A percentile compares a stretch with the other conserved stretches of the same genome.
phyloP scores from a whole-genome alignment of 2,113 vertebrate genomes.

The Nansenia antarctica region DNA sequence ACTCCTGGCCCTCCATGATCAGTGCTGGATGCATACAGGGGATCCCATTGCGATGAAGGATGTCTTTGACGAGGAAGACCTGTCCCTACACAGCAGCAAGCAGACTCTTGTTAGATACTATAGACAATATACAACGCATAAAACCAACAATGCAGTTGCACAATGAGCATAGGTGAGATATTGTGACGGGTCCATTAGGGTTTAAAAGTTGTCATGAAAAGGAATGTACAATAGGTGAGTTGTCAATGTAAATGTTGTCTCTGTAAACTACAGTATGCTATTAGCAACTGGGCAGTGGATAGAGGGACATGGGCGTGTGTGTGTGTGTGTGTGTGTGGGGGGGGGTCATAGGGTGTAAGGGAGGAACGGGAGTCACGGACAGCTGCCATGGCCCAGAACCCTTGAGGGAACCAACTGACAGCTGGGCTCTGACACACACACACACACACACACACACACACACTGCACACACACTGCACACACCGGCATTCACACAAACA shows the following conservation, averaged over 20 bases:
- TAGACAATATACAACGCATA: too few relatives aligned
- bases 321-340: background rate
- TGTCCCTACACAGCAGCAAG: too few relatives aligned
- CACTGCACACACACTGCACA: background rate
- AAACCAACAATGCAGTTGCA: too few relatives aligned
- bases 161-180: too few relatives aligned
- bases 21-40: too few relatives aligned
- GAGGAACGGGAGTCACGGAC: slow-evolving; percentile 27
- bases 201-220: too few relatives aligned
- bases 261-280: background rate
- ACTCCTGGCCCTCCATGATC: slow-evolving; percentile 61
- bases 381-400: slow-evolving; percentile 47
- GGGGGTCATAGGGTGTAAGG: background rate
- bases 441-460: slow-evolving; percentile 14
- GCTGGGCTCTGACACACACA: slow-evolving; percentile 25
- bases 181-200: too few relatives aligned
- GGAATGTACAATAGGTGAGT: too few relatives aligned
- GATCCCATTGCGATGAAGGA: too few relatives aligned
- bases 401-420: slow-evolving; percentile 16
- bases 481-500: slow-evolving; percentile 23
- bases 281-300: background rate
- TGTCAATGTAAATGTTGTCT: background rate
- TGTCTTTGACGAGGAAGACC: too few relatives aligned
- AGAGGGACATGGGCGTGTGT: background rate
- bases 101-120: too few relatives aligned